Evolutionary conservation across 2,888 invertebrate genomes (phyloP).

Genomic region (Agriopis leucophaearia): DNA sequence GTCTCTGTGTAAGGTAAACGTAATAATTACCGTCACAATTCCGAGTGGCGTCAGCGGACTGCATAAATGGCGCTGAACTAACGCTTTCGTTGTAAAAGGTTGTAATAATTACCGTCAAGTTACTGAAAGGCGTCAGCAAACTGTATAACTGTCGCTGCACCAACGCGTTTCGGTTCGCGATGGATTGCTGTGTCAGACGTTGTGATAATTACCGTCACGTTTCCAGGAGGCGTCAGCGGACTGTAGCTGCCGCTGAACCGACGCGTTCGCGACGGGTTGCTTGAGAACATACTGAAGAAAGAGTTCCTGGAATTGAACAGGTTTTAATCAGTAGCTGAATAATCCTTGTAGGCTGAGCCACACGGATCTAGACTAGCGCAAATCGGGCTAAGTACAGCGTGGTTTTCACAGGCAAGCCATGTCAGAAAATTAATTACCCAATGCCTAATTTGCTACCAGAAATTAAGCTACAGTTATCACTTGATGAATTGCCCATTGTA

Average conservation of each 20-base stretch:
- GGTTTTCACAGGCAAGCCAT: background rate
- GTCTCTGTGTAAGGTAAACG: no score
- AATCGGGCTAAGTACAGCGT: background rate
- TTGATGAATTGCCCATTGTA: no score
- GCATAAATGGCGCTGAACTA: conserved; percentile 77
- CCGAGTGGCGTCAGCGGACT: no score
- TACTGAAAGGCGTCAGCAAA: conserved; percentile 83
- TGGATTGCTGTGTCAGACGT: conserved; percentile 75
- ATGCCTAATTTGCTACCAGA: background rate
- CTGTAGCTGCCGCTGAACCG: conserved; percentile 96
- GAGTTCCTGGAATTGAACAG: conserved; percentile 87
- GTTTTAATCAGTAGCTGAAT: conserved; percentile 35
- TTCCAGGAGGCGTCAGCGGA: conserved; percentile 83
- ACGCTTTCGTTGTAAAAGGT: no score
- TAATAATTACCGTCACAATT: no score
- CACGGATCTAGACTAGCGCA: background rate
- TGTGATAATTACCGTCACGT: conserved; percentile 35
- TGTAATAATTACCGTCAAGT: conserved; percentile 35
- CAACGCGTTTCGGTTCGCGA: conserved; percentile 93
- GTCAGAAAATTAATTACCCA: background rate
- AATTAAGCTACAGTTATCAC: no score
- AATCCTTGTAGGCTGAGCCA: background rate
- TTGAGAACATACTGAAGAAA: conserved; percentile 90
- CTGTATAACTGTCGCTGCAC: conserved; percentile 96
- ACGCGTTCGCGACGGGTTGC: conserved; percentile 90